These are phyloP conservation scores for Melanotus villosus DNA, from an alignment of 2,888 invertebrate genomes.

Conservation along the genomic window DNA sequence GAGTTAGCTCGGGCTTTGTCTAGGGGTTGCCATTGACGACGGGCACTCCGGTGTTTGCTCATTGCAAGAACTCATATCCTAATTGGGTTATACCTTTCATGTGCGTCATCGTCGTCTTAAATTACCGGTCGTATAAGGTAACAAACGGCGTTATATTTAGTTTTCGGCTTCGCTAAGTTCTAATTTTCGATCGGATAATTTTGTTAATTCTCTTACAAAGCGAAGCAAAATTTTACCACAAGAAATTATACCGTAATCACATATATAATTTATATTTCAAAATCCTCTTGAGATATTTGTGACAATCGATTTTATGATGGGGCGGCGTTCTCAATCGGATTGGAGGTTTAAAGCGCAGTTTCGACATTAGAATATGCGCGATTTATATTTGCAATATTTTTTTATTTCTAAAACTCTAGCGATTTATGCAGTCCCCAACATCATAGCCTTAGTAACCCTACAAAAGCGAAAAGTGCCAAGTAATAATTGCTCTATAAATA, in stretches of 20 bases:
- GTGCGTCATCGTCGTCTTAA: slow-evolving; percentile 60
- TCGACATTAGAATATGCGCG: slow-evolving; percentile 56
- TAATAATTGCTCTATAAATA: too few relatives aligned
- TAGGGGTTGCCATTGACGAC: slow-evolving; percentile 65
- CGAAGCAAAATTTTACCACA: not conserved
- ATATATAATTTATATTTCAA: slow-evolving; percentile 7
- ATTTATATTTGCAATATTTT: slow-evolving; percentile 44
- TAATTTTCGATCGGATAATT: not conserved
- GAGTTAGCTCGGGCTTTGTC: slow-evolving; percentile 67
- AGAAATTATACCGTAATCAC: not conserved
- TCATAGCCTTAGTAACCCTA: not conserved
- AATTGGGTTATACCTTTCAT: slow-evolving; percentile 67
- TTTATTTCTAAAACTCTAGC: too few relatives aligned
- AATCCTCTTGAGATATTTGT: slow-evolving; percentile 3
- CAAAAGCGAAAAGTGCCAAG: too few relatives aligned
- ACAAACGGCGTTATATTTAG: not conserved
- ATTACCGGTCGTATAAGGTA: slow-evolving; percentile 46
- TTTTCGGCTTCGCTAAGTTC: not conserved
- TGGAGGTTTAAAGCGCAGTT: slow-evolving; percentile 52
- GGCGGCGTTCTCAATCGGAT: slow-evolving; percentile 40
- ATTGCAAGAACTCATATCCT: slow-evolving; percentile 68
- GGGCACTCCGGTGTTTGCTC: slow-evolving; percentile 63
- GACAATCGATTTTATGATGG: slow-evolving; percentile 27
- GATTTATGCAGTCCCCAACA: too few relatives aligned
- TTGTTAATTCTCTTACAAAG: not conserved